Conservation (phyloP, 2,888 invertebrate species). For the Cyaniris semiargus region DNA sequence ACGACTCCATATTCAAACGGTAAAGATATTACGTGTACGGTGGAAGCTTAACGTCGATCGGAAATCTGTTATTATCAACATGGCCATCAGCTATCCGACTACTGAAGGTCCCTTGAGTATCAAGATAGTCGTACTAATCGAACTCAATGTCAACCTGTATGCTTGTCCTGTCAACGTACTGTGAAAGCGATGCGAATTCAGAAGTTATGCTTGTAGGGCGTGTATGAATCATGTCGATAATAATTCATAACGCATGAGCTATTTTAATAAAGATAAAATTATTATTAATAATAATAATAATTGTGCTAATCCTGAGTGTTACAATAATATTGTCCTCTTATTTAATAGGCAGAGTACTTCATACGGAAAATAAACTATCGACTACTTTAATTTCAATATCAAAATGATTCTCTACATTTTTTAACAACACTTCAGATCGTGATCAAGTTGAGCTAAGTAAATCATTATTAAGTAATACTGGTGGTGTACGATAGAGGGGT, state of each 20-base stretch:
- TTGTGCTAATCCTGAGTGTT: too few species aligned
- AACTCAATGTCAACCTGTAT: neutral
- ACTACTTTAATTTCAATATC: neutral
- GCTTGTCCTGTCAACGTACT: neutral
- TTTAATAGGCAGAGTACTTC: too few species aligned
- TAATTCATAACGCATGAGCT: too few species aligned
- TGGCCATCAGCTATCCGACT: constrained; percentile 11
- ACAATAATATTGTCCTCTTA: too few species aligned
- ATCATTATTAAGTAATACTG: constrained; percentile 21
- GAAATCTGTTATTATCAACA: constrained; percentile 11
- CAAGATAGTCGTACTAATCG: constrained; percentile 1
- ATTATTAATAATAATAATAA: too few species aligned
- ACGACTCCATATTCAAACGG: neutral
- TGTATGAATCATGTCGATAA: too few species aligned
- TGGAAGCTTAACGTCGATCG: constrained; percentile 3
- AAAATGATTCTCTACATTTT: neutral
- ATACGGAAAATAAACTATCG: too few species aligned
- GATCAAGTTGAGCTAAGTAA: neutral
- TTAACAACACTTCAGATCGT: neutral
- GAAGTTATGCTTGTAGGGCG: neutral
- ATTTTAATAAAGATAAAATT: too few species aligned
- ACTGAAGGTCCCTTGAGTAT: neutral
- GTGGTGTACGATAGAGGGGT: constrained; percentile 49
- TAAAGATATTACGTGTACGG: neutral
- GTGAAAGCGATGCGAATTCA: neutral